These are phyloP conservation scores for Gadus chalcogrammus DNA, from an alignment of 2,113 vertebrate genomes.

Conservation along the genomic window DNA sequence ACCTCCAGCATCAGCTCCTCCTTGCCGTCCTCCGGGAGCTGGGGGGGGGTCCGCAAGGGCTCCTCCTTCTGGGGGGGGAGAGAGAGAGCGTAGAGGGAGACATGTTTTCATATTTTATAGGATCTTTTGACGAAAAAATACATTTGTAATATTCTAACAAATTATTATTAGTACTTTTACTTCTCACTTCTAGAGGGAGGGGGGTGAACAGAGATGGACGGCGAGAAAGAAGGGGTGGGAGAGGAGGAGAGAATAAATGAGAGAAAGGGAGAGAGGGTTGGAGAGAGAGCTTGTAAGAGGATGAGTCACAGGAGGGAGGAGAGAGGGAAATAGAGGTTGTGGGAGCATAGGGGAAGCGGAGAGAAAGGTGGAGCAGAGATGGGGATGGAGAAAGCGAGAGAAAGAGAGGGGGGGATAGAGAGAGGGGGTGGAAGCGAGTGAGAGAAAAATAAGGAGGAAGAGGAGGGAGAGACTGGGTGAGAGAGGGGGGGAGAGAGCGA, in stretches of 20 bases:
- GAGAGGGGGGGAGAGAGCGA: not conserved
- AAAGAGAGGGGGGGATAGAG: not conserved
- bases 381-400: not conserved
- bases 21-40: slow-evolving; percentile 76
- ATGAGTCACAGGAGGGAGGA: no score
- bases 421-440: not conserved
- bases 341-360: not conserved
- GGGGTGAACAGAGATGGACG: not conserved
- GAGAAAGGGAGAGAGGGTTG: not conserved
- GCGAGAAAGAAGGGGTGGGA: not conserved
- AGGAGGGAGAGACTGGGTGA: not conserved
- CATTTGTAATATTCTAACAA: no score
- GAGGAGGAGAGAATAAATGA: not conserved
- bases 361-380: not conserved
- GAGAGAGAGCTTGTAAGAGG: no score
- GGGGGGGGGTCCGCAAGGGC: slow-evolving; percentile 47
- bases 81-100: not conserved
- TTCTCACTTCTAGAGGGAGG: no score
- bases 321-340: not conserved
- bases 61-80: slow-evolving; percentile 59
- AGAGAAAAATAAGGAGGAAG: slow-evolving; percentile 4
- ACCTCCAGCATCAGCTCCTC: slow-evolving; percentile 94
- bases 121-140: no score
- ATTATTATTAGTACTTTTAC: no score
- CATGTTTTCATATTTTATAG: no score